Conservation (phyloP, 2,113 vertebrate genomes). For the Herpetotheres cachinnans region DNA sequence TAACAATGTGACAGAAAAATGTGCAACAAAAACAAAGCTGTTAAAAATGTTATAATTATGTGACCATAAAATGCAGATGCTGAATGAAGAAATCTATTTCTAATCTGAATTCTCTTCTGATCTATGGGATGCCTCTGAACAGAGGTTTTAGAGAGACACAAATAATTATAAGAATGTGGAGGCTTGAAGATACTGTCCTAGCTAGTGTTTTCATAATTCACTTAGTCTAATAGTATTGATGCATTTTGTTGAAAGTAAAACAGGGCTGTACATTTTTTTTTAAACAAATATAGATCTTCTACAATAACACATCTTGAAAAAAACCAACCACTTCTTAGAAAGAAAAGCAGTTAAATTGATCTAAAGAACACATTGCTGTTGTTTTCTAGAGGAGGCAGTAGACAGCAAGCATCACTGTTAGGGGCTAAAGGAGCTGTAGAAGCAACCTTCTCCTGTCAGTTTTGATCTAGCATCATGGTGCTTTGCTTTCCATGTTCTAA, state of each 20-base stretch:
- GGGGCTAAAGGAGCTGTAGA: not conserved
- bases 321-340: not conserved
- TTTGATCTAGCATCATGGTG: not conserved
- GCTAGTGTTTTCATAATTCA: not conserved
- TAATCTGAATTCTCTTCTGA: not conserved
- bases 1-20: not conserved
- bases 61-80: not conserved
- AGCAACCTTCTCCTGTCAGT: not conserved
- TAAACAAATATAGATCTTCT: not conserved
- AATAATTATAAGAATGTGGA: not conserved
- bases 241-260: not conserved
- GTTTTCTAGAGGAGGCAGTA: not conserved
- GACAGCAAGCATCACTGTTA: not conserved
- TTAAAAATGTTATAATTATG: not conserved
- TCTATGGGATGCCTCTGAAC: not conserved
- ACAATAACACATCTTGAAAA: not conserved
- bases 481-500: not conserved
- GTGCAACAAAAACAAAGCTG: not conserved
- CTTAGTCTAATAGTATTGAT: not conserved
- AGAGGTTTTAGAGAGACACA: not conserved
- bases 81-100: not conserved
- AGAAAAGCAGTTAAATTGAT: not conserved
- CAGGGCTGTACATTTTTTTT: not conserved
- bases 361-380: not conserved
- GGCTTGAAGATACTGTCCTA: not conserved